Base-by-base conservation (phyloP, 2,113 vertebrate species). In the Anguilla rostrata region DNA sequence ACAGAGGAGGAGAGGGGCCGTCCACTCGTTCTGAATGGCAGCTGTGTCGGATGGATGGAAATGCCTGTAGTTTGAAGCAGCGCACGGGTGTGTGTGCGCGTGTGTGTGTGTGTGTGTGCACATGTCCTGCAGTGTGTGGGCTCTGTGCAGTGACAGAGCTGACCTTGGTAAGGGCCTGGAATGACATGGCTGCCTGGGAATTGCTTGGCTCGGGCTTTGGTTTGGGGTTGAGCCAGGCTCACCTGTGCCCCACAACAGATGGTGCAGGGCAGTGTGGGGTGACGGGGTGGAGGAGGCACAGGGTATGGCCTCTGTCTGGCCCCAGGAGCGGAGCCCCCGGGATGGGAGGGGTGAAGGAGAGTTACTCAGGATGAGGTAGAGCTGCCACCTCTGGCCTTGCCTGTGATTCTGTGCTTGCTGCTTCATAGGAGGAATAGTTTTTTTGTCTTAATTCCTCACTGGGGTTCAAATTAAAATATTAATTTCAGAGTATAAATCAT, bases 1-100 rank as follows among this genome's bases (percentile, higher is more conserved):
- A 92, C 88, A 84, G 90, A 89, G 43, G 83, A 91, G 92, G 90
- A 93, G 89, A 92, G 91, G 94, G 89, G 91, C 90, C 91, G 88
- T 88, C 83, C 94, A 94, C 92, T 89, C 91, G 91, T 88, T 86
- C 87, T 92, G 90, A 91, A 90, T 89, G 91, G 90, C 91, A 92
- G 91, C 91, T 91, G 87, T 84, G 90, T 93, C 93, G 91, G 88
- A 83, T 89, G 89, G 90, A 87, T 39, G 75, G 89, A 71, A 91
- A 91, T 88, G 71, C 71, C 57, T 79, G 88, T 89, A 91, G 91
- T 93, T 22, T 91, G 92, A 94, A 92, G 92, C 90, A n/a, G n/a
- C n/a, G 71, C 12, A n/a, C 26, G 8, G 26, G 2, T 26, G 3
- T 26, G 20, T 66, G 60, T 78, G 6, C 15, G 12, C 9, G 75